These are phyloP conservation scores for Muscicapa adusta DNA, from an alignment of 2,113 vertebrate species.

Conservation along the genomic window DNA sequence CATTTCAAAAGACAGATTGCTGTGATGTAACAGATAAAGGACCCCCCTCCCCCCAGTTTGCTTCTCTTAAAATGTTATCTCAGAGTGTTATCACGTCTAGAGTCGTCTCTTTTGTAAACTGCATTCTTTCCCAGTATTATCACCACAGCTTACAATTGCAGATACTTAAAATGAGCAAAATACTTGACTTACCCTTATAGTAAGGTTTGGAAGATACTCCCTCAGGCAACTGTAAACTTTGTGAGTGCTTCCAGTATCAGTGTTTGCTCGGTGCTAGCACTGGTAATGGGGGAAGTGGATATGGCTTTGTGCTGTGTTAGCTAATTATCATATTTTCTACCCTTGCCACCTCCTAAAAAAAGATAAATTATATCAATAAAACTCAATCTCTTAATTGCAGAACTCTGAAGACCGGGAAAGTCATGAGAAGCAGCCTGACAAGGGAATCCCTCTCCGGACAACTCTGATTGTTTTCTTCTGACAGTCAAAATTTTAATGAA, in stretches of 20 bases:
- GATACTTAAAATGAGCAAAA: constrained; percentile 38
- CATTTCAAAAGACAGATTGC: constrained; percentile 12
- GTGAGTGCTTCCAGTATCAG: background rate
- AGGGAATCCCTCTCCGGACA: background rate
- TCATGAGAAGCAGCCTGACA: background rate
- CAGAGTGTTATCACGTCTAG: background rate
- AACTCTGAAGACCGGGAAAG: background rate
- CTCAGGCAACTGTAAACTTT: background rate
- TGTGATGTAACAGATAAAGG: background rate
- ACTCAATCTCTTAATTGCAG: background rate
- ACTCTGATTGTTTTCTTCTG: background rate
- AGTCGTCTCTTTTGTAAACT: background rate
- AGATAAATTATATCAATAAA: background rate
- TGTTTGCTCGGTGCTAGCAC: background rate
- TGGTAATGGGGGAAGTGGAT: background rate
- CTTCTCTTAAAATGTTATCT: constrained; percentile 27
- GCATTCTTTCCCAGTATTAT: constrained; percentile 32
- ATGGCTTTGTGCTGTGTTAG: background rate
- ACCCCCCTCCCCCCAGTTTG: background rate
- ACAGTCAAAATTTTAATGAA: background rate
- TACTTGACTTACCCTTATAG: constrained; percentile 21
- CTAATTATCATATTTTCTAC: background rate
- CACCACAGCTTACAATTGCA: constrained; percentile 20
- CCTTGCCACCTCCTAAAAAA: background rate
- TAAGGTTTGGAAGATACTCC: background rate